Conservation (phyloP, 2,888 invertebrate genomes). For the Ptilodon capucinus region DNA sequence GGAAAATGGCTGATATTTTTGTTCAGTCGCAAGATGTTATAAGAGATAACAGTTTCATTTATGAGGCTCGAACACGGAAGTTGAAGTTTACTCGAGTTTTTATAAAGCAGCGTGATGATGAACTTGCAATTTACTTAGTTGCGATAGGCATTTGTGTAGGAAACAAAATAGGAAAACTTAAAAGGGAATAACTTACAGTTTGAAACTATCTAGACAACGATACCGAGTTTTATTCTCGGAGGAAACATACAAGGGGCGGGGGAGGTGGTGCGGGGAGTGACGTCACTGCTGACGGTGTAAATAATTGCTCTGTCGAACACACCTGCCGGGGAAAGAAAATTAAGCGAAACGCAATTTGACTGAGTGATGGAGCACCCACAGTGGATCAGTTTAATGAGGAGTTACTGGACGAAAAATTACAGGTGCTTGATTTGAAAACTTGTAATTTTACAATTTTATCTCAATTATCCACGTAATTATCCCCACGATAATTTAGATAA, state of each 20-base stretch:
- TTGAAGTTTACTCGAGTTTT: not conserved
- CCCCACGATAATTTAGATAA: slow-evolving; percentile 40
- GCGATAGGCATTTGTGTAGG: slow-evolving; percentile 41
- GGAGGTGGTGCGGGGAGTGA: slow-evolving; percentile 52
- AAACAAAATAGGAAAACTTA: slow-evolving; percentile 53
- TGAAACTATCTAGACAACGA: slow-evolving; percentile 66
- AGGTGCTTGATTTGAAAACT: slow-evolving; percentile 24
- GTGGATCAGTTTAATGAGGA: slow-evolving; percentile 80
- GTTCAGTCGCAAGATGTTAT: not conserved
- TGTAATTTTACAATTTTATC: slow-evolving; percentile 43
- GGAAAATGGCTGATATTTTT: not conserved
- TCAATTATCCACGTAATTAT: slow-evolving; percentile 54
- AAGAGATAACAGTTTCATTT: not conserved
- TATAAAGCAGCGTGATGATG: slow-evolving; percentile 11
- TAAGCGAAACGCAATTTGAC: slow-evolving; percentile 82
- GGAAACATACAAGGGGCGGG: slow-evolving; percentile 45
- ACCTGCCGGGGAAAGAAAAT: slow-evolving; percentile 81
- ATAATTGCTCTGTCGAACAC: slow-evolving; percentile 83
- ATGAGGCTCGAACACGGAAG: not conserved
- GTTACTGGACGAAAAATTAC: slow-evolving; percentile 74
- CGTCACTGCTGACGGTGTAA: slow-evolving; percentile 78
- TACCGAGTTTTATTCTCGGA: slow-evolving; percentile 58
- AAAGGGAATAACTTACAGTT: slow-evolving; percentile 56
- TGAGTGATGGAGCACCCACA: slow-evolving; percentile 80
- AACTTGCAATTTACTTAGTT: slow-evolving; percentile 39